Percentiles rank a stretch among this genome's conserved stretches.
phyloP scores from a whole-genome alignment of 2,888 invertebrate genomes.

The Neria commutata region DNA sequence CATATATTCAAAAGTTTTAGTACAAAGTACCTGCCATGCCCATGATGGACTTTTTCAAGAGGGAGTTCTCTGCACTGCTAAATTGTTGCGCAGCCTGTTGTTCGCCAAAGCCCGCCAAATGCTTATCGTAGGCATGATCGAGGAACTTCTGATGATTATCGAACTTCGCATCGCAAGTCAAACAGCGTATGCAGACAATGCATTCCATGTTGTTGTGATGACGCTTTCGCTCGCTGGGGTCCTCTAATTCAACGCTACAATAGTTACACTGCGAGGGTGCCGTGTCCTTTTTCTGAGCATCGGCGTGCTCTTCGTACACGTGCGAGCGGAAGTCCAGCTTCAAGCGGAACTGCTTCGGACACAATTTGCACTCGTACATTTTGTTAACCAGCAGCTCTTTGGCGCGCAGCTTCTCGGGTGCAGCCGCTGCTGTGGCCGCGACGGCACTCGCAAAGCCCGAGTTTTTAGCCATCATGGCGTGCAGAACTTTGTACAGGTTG shows the following conservation, averaged over 20 bases:
- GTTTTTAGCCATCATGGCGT: slow-evolving; percentile 47
- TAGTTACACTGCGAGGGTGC: slow-evolving; percentile 58
- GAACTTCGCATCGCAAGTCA: slow-evolving; percentile 60
- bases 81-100: background rate
- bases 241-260: slow-evolving; percentile 58
- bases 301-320: slow-evolving; percentile 60
- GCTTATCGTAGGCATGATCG: slow-evolving; percentile 61
- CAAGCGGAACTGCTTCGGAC: slow-evolving; percentile 58
- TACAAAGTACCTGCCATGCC: background rate
- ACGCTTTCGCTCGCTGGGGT: slow-evolving; percentile 59
- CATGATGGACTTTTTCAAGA: slow-evolving; percentile 35
- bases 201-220: slow-evolving; percentile 63
- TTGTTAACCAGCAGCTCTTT: slow-evolving; percentile 61
- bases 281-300: slow-evolving; percentile 59
- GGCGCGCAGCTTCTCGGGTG: slow-evolving; percentile 56
- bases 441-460: slow-evolving; percentile 38
- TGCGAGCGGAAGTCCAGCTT: slow-evolving; percentile 62
- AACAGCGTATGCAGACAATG: slow-evolving; percentile 59
- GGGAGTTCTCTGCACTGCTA: slow-evolving; percentile 41
- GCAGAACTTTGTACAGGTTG: slow-evolving; percentile 58
- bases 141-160: slow-evolving; percentile 60
- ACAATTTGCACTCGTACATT: slow-evolving; percentile 61
- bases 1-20: background rate
- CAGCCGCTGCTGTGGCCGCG: slow-evolving; percentile 36
- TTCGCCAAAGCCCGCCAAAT: slow-evolving; percentile 47